Conservation (phyloP, 2,797 vertebrate genomes). For the Pogoniulus pusillus region DNA sequence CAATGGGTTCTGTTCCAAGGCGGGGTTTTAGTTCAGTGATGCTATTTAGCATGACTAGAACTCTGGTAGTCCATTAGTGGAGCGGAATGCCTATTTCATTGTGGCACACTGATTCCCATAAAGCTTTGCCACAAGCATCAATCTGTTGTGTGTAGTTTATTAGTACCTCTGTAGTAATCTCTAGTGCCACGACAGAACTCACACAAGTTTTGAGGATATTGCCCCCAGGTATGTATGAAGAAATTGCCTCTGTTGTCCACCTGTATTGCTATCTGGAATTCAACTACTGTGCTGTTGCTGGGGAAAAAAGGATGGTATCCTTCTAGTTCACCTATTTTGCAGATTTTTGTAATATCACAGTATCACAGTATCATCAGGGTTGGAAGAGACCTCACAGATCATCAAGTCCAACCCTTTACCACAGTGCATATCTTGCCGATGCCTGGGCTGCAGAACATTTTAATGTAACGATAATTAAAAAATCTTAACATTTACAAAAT, state of each 20-base stretch:
- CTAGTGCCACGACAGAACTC: not conserved
- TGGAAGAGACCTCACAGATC: no score
- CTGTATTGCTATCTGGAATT: not conserved
- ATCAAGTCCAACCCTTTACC: no score
- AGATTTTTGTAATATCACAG: not conserved
- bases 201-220: not conserved
- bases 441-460: not conserved
- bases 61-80: no score
- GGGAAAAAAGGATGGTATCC: not conserved
- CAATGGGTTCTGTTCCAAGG: no score
- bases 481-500: not conserved
- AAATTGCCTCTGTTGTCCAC: not conserved
- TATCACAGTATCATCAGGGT: no score
- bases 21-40: no score
- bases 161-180: not conserved
- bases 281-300: not conserved
- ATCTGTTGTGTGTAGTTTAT: not conserved
- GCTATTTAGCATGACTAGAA: no score
- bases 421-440: fast-evolving
- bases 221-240: not conserved
- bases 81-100: not conserved
- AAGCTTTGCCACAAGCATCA: not conserved
- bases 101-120: not conserved
- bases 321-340: not conserved
- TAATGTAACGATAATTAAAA: not conserved